A percentile compares a stretch with the other conserved stretches of the same genome.
Evolutionary conservation across 2,888 invertebrate species (phyloP).

Genomic region (Drosophila mayaguana): DNA sequence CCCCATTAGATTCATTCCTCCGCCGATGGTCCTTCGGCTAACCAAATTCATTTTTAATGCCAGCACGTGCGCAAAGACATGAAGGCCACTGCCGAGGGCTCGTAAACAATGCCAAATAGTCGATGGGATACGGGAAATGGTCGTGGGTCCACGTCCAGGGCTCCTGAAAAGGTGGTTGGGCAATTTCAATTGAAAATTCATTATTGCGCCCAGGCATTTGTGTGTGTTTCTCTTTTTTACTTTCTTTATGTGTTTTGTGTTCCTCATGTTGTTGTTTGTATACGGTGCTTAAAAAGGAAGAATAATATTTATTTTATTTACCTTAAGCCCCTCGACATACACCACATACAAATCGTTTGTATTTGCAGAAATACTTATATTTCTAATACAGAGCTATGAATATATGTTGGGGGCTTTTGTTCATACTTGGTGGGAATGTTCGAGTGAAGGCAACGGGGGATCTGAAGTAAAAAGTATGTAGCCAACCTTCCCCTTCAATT

Average conservation of each 20-base stretch:
- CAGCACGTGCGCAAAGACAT: conserved; percentile 64
- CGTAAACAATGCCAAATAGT: conserved; percentile 65
- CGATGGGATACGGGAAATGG: conserved; percentile 46
- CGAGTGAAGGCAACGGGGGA: conserved; percentile 13
- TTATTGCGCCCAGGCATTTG: conserved; percentile 38
- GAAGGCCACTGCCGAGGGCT: conserved; percentile 51
- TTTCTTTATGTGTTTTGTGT: conserved; percentile 15
- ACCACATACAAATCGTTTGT: conserved; percentile 7
- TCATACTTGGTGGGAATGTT: conserved; percentile 13
- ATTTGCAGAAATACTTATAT: conserved; percentile 12
- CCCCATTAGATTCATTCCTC: conserved; percentile 42
- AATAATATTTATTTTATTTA: conserved; percentile 66
- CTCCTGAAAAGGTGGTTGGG: conserved; percentile 14
- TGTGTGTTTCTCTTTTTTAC: conserved; percentile 19
- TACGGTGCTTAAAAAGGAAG: conserved; percentile 47
- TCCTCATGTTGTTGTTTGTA: conserved; percentile 35
- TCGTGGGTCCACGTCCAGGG: conserved; percentile 9
- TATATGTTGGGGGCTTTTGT: conserved; percentile 1
- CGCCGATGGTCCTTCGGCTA: conserved; percentile 30
- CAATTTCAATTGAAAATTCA: conserved; percentile 58
- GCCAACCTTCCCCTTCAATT: conserved; percentile 7
- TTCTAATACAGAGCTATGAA: conserved; percentile 12
- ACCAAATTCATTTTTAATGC: conserved; percentile 73
- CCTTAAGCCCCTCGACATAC: conserved; percentile 37
- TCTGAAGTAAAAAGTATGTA: background rate